These are phyloP conservation scores for Heliconius ismenius DNA, from an alignment of 2,888 invertebrate genomes.

Conservation along the genomic window DNA sequence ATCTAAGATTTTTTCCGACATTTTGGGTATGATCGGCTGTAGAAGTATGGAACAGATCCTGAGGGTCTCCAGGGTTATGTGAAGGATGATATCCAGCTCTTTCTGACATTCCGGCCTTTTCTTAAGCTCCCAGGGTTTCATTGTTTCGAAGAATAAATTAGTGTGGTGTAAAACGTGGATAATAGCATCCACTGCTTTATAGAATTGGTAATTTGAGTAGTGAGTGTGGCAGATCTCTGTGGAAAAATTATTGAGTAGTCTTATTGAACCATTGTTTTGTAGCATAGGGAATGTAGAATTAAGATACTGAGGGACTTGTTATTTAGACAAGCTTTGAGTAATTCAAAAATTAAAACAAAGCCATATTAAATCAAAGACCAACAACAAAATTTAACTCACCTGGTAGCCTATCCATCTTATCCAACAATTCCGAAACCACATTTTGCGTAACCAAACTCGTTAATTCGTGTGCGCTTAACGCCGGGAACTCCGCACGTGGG, in stretches of 20 bases:
- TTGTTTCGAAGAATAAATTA: slow-evolving; percentile 92
- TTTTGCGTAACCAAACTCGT: slow-evolving; percentile 59
- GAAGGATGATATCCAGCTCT: slow-evolving; percentile 87
- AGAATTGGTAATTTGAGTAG: slow-evolving; percentile 89
- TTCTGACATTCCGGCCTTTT: slow-evolving; percentile 81
- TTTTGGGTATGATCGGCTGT: slow-evolving; percentile 91
- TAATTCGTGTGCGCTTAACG: slow-evolving; percentile 70
- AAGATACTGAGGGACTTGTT: no score
- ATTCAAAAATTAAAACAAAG: no score
- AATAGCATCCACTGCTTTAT: slow-evolving; percentile 90
- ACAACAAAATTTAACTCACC: slow-evolving; percentile 45
- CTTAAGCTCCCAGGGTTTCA: slow-evolving; percentile 93
- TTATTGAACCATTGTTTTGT: no score
- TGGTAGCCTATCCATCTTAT: slow-evolving; percentile 68
- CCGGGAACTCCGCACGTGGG: slow-evolving; percentile 88
- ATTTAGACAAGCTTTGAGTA: no score
- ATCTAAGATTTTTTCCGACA: slow-evolving; percentile 86
- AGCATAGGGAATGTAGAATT: no score
- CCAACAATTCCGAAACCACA: slow-evolving; percentile 80
- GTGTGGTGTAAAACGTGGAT: slow-evolving; percentile 88
- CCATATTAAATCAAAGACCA: no score
- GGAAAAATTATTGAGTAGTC: slow-evolving; percentile 28
- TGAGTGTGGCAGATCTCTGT: slow-evolving; percentile 84
- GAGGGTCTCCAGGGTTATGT: slow-evolving; percentile 91
- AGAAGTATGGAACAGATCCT: slow-evolving; percentile 88